Evolutionary conservation across 2,888 invertebrate genomes (phyloP).

Genomic region (Microctonus aethiopoides): DNA sequence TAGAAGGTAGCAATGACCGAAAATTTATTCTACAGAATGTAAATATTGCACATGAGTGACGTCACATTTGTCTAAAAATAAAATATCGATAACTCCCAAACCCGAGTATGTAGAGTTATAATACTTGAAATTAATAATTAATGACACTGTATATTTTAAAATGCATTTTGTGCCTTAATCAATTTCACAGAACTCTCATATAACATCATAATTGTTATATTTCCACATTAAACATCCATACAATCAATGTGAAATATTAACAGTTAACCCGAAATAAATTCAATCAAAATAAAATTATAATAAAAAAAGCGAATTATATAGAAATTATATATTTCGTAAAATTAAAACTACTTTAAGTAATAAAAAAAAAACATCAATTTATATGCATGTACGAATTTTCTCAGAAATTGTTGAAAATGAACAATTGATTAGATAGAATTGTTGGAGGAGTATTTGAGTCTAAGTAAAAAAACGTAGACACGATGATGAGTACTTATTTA

Average conservation of each 20-base stretch:
- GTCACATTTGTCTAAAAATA: neutral
- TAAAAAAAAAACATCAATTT: no score
- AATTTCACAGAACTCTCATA: no score
- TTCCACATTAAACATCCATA: no score
- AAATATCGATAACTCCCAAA: neutral
- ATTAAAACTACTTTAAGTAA: no score
- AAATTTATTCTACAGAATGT: no score
- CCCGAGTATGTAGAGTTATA: neutral
- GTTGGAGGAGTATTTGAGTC: neutral
- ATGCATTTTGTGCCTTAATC: no score
- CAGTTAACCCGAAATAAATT: no score
- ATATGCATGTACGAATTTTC: no score
- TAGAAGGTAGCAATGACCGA: no score
- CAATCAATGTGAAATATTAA: no score
- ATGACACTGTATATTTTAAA: neutral
- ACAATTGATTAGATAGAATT: neutral
- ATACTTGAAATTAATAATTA: neutral
- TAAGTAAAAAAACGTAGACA: neutral
- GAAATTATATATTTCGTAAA: neutral
- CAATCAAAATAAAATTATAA: no score
- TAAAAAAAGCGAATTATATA: neutral
- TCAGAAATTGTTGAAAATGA: neutral
- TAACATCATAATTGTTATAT: no score
- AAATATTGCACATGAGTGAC: neutral
- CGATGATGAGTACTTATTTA: slow-evolving; percentile 43